Evolutionary conservation across 37 sponge, comb jelly and placozoan genomes (phyloP).

Genomic region (Tethya wilhelma): DNA sequence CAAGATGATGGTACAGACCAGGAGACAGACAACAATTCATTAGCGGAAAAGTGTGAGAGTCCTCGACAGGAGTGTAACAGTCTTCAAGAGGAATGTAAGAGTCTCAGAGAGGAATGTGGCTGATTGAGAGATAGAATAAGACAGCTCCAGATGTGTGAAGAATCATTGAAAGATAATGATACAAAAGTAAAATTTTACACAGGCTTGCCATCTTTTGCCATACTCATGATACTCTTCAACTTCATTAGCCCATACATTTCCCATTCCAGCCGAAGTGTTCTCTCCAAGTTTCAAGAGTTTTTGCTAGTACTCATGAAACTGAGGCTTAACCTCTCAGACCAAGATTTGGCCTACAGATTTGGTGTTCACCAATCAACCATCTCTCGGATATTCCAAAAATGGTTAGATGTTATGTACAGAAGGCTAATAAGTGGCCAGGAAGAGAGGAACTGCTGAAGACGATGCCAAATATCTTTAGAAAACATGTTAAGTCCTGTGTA

Average conservation of each 20-base stretch:
- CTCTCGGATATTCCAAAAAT: constrained; percentile 25
- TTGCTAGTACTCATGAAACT: constrained; percentile 36
- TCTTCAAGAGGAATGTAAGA: neutral
- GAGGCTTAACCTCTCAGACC: constrained; percentile 27
- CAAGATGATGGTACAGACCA: constrained; percentile 8
- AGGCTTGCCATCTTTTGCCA: constrained; percentile 21
- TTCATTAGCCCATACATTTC: constrained; percentile 1
- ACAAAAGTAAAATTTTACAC: constrained; percentile 48
- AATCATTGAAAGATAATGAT: constrained; percentile 35
- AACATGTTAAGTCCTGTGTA: constrained; percentile 19
- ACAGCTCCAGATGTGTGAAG: neutral
- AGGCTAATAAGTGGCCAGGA: constrained; percentile 40
- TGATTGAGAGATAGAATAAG: neutral
- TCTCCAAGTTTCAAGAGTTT: constrained; percentile 44
- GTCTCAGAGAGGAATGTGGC: neutral
- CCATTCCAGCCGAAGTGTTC: neutral
- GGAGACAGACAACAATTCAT: constrained; percentile 24
- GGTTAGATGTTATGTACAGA: constrained; percentile 36
- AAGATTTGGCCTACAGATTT: constrained; percentile 24
- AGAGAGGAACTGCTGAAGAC: constrained; percentile 32
- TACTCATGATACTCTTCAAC: constrained; percentile 7
- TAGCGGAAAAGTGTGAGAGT: constrained; percentile 15
- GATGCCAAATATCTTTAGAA: constrained; percentile 62
- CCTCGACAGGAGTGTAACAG: neutral
- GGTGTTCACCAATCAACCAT: constrained; percentile 28